Conservation (phyloP, 2,113 vertebrate species). For the Campylomormyrus tamandua region DNA sequence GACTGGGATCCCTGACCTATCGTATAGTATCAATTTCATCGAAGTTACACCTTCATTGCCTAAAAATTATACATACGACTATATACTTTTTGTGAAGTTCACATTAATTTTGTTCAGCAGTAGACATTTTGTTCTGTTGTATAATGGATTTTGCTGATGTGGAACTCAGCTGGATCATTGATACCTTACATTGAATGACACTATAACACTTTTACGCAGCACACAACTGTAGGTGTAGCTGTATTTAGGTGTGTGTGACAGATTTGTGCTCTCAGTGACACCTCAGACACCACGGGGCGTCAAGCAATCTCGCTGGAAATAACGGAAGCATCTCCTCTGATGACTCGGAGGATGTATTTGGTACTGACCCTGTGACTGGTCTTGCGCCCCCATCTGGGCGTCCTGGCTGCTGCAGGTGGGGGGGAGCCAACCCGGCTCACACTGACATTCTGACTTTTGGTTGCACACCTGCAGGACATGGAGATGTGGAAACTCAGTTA, state of each 20-base stretch:
- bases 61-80: not conserved
- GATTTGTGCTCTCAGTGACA: not conserved
- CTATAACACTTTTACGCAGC: not conserved
- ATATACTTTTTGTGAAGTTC: not conserved
- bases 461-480: constrained; percentile 23
- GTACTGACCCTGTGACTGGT: not conserved
- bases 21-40: not conserved
- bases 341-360: not conserved
- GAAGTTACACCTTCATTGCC: not conserved
- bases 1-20: not conserved
- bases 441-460: constrained; percentile 25
- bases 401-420: not conserved
- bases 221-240: not conserved
- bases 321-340: not conserved
- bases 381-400: not conserved
- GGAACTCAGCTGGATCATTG: not conserved
- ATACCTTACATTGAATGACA: not conserved
- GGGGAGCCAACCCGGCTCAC: constrained; percentile 21
- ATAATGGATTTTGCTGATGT: not conserved
- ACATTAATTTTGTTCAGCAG: not conserved
- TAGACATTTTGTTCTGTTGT: not conserved
- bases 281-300: not conserved
- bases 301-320: not conserved
- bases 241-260: not conserved
- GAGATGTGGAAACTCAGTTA: not conserved